A percentile compares a stretch with the other conserved stretches of the same genome.
Conservation (phyloP, 2,113 vertebrate species). For the Pseudorasbora parva region DNA sequence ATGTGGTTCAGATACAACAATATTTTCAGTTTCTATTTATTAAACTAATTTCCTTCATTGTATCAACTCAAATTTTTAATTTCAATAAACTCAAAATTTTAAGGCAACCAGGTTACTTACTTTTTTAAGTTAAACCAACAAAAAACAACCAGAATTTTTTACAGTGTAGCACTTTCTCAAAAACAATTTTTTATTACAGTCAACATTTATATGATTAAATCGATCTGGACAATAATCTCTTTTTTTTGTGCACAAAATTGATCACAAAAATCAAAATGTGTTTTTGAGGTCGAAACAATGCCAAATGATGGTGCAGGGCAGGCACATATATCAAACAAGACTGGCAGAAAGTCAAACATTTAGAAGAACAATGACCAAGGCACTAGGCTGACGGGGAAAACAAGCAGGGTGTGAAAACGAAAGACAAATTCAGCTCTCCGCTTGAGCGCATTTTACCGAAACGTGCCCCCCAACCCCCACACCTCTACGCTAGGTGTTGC, state of each 20-base stretch:
- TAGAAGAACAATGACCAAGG: not conserved
- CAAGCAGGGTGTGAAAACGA: not conserved
- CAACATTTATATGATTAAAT: not conserved
- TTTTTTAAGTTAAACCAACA: no score
- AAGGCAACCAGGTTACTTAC: no score
- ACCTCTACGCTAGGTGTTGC: not conserved
- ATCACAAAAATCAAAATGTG: not conserved
- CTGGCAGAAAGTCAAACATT: not conserved
- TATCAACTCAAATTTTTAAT: no score
- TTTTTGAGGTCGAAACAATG: not conserved
- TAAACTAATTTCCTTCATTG: no score
- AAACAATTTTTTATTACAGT: not conserved
- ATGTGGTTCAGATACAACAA: no score
- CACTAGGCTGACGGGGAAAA: not conserved
- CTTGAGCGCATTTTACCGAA: slow-evolving; percentile 22
- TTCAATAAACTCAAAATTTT: no score
- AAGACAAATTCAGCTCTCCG: slow-evolving; percentile 4
- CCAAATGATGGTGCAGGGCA: not conserved
- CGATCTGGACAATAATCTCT: not conserved
- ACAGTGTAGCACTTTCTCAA: not conserved
- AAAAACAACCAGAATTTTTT: no score
- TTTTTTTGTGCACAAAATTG: not conserved
- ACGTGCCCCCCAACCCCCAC: not conserved
- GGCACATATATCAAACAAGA: not conserved
- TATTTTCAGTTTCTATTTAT: no score